Conservation (phyloP, 1,140 invertebrate species). For the Drosophila baimaii region DNA sequence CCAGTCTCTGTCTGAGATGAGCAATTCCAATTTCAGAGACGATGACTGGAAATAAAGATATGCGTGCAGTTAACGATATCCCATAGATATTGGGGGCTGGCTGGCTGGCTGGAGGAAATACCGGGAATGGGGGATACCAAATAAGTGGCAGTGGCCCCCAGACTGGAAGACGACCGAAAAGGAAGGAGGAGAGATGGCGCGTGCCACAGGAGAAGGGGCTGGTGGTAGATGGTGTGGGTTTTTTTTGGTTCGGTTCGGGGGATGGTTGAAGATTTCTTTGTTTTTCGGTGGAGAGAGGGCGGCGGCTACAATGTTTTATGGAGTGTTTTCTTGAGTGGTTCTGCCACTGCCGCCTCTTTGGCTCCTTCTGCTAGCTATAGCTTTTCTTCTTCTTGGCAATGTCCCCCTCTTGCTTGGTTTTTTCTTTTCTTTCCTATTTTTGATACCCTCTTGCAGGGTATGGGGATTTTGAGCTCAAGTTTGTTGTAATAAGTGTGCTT, state of each 20-base stretch:
- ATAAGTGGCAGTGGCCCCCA: constrained; percentile 58
- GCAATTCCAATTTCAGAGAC: constrained; percentile 5
- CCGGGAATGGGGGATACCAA: constrained; percentile 25
- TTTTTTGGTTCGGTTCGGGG: background rate
- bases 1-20: constrained; percentile 1
- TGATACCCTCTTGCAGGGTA: background rate
- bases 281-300: background rate
- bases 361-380: constrained; percentile 17
- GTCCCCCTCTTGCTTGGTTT: background rate
- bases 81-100: constrained; percentile 5
- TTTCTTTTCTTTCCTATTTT: background rate
- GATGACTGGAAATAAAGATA: constrained; percentile 33
- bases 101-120: background rate
- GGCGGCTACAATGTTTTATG: constrained; percentile 70
- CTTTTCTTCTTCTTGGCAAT: background rate
- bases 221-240: background rate
- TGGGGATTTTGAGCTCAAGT: background rate
- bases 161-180: constrained; percentile 48
- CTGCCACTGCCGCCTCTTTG: constrained; percentile 39
- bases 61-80: constrained; percentile 29
- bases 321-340: constrained; percentile 78
- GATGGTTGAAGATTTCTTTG: background rate
- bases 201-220: constrained; percentile 42
- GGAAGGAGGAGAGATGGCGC: constrained; percentile 32
- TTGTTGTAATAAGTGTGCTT: background rate